Base-by-base conservation (phyloP, 2,888 invertebrate species). In the Andrena haemorrhoa region DNA sequence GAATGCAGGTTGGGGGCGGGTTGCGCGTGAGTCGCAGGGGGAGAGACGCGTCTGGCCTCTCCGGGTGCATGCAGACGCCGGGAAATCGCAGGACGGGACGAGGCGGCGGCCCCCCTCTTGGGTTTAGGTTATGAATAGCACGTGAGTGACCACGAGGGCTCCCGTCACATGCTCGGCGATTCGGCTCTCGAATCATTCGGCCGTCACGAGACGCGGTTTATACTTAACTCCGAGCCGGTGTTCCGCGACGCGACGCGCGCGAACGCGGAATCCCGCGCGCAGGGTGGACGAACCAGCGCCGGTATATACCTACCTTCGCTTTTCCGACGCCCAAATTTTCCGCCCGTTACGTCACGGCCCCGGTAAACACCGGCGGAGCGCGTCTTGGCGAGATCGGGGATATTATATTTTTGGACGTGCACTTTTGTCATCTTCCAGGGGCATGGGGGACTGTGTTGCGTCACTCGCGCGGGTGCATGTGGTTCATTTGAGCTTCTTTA, bases 131-230 rank as follows among this genome's bases (percentile, higher is more conserved):
- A 91, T 91, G 92, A 93, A 91, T 90, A 92, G 92, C 92, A 91
- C 92, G 93, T 92, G 93, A 93, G 91, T 90, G 89, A 88, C 90
- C 92, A 91, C 92, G 90, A 92, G 92, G 89, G 81, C 41, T 86
- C 76, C 81, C 87, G 91, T 92, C 90, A 90, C 90, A 90, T 88
- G 87, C 85, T 77, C 75, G 77, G 65, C 75, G 61, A 79, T 84
- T 80, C 86, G 72, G 79, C 73, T 75, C 79, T 61, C 82, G 79
- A 83, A 84, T 83, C 72, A 70, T 79, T 71, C 73, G 68, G 12
- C 64, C 85, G 86, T 92, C 92, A 90, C 91, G 90, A 90, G 88
- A 89, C 86, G 56, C 87, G 41, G 82, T 85, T 87, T 87, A 88
- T 89, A 87, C 84, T 85, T 85, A 85, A 89, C 84, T 87, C 70